Conservation (phyloP, 1,140 invertebrate genomes). For the Eriosoma lanigerum region DNA sequence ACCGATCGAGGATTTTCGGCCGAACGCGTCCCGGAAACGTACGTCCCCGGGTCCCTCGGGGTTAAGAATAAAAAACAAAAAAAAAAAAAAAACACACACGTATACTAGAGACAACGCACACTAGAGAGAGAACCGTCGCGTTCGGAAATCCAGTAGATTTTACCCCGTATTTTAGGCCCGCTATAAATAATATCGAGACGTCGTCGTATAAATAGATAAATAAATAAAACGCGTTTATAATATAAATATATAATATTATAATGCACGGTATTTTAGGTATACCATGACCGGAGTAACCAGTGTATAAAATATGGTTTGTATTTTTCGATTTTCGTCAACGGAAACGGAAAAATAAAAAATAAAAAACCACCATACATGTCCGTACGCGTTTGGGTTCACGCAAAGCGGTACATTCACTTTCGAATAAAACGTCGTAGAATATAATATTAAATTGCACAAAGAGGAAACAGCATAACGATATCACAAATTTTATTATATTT, state of each 20-base stretch:
- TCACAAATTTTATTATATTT: conserved; percentile 25
- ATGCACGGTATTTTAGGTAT: too few species aligned
- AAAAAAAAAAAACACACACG: too few species aligned
- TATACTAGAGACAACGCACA: too few species aligned
- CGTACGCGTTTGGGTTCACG: not conserved
- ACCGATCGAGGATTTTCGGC: not conserved
- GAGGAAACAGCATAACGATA: not conserved
- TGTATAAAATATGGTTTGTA: not conserved
- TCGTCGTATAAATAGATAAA: too few species aligned
- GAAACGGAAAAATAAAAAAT: not conserved
- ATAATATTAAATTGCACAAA: not conserved
- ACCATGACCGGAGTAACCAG: too few species aligned
- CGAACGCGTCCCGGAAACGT: too few species aligned
- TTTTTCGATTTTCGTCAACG: not conserved
- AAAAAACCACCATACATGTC: too few species aligned
- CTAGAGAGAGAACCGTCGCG: too few species aligned
- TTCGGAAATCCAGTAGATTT: not conserved
- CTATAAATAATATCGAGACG: too few species aligned
- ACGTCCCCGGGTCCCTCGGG: too few species aligned
- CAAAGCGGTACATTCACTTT: not conserved
- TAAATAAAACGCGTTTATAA: too few species aligned
- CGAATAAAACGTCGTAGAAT: not conserved
- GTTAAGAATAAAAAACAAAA: too few species aligned
- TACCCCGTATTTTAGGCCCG: not conserved
- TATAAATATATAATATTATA: not conserved